These are phyloP conservation scores for Thrips palmi DNA, from an alignment of 1,140 invertebrate genomes.

Conservation along the genomic window DNA sequence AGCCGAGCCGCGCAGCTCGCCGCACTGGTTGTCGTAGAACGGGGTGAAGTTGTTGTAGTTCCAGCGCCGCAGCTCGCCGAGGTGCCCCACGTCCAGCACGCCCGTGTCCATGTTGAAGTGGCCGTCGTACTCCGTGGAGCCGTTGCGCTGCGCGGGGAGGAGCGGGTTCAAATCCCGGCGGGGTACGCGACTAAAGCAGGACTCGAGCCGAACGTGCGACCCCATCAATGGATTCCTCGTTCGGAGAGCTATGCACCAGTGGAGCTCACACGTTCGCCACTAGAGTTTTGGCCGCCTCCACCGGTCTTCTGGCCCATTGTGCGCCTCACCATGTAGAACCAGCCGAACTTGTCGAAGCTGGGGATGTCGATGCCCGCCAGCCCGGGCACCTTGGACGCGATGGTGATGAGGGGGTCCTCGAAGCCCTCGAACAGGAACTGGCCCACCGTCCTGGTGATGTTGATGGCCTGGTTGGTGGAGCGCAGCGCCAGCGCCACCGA, in stretches of 20 bases:
- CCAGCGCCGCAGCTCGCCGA: conserved; percentile 48
- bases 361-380: conserved; percentile 28
- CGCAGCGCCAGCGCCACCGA: conserved; percentile 33
- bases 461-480: conserved; percentile 29
- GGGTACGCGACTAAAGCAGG: not conserved
- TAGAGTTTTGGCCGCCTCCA: no score
- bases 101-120: conserved; percentile 55
- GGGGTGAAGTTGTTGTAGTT: conserved; percentile 38
- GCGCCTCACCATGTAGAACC: conserved; percentile 62
- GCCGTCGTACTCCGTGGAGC: conserved; percentile 46
- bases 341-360: conserved; percentile 52
- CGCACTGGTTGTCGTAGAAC: conserved; percentile 36
- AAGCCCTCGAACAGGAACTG: conserved; percentile 67
- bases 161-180: not conserved
- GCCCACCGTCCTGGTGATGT: conserved; percentile 40
- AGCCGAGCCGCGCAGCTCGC: conserved; percentile 41
- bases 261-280: no score
- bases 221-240: no score
- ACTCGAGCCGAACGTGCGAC: no score
- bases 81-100: conserved; percentile 28
- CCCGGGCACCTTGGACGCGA: conserved; percentile 34
- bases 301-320: no score
- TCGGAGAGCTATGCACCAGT: no score
- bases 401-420: conserved; percentile 41
- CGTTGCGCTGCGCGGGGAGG: conserved; percentile 39